Evolutionary conservation across 2,113 vertebrate species (phyloP).

Genomic region (Bambusicola thoracicus): DNA sequence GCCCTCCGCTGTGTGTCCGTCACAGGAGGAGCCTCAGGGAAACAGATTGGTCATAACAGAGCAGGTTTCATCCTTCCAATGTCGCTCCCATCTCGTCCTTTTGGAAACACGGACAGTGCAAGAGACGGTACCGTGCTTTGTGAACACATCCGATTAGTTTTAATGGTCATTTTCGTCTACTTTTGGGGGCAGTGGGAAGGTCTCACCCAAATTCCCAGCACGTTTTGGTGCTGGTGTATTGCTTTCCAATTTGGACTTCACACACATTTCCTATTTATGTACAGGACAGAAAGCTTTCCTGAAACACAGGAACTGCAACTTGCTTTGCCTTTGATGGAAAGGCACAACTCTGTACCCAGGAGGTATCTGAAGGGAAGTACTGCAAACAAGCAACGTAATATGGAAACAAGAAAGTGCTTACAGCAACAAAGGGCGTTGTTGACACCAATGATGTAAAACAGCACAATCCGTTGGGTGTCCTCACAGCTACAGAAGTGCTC

Average conservation of each 20-base stretch:
- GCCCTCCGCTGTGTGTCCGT: background rate
- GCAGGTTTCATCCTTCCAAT: background rate
- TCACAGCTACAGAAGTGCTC: conserved; percentile 39
- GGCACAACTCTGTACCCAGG: conserved; percentile 60
- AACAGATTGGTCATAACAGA: background rate
- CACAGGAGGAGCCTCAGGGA: background rate
- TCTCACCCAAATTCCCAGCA: background rate
- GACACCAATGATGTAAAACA: conserved; percentile 33
- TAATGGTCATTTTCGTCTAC: background rate
- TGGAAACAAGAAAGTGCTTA: conserved; percentile 45
- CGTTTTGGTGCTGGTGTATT: background rate
- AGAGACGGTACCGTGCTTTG: background rate
- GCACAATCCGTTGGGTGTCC: background rate
- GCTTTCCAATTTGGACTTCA: background rate
- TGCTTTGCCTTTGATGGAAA: conserved; percentile 47
- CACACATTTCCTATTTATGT: background rate
- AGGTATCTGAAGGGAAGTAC: conserved; percentile 38
- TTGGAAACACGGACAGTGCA: background rate
- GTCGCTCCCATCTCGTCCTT: background rate
- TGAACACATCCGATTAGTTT: background rate
- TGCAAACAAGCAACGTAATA: conserved; percentile 23
- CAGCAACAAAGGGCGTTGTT: conserved; percentile 53
- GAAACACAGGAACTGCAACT: background rate
- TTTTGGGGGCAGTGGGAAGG: background rate
- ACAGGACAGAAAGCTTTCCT: background rate